A percentile compares a stretch with the other conserved stretches of the same genome.
Evolutionary conservation across 2,797 vertebrate genomes (phyloP).

Genomic region (Sebastes diploproa): DNA sequence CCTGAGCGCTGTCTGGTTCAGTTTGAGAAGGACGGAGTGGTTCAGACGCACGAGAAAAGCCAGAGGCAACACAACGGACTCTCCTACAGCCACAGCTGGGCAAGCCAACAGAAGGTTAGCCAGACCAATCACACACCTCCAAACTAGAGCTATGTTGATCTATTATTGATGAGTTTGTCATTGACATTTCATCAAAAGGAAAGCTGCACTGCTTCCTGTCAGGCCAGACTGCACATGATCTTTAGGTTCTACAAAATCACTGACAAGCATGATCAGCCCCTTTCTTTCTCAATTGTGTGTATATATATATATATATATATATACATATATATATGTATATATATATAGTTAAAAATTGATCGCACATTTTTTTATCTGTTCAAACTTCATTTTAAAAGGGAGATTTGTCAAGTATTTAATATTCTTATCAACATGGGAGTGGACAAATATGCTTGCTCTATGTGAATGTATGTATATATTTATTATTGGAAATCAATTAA

Average conservation of each 20-base stretch:
- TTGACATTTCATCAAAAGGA: not conserved
- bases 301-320: too few relatives aligned
- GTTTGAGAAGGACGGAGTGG: conserved; percentile 91
- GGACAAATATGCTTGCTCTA: too few relatives aligned
- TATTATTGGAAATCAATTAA: too few relatives aligned
- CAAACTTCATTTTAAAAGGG: too few relatives aligned
- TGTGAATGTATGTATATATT: too few relatives aligned
- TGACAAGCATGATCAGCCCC: not conserved
- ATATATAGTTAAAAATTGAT: too few relatives aligned
- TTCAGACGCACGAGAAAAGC: conserved; percentile 87
- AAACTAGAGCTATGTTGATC: not conserved
- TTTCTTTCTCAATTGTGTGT: not conserved
- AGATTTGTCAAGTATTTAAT: too few relatives aligned
- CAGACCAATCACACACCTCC: not conserved
- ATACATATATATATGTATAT: too few relatives aligned
- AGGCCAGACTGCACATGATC: not conserved
- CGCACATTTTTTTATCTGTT: too few relatives aligned
- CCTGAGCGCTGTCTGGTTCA: conserved; percentile 87
- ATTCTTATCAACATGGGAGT: too few relatives aligned
- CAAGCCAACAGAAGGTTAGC: conserved; percentile 85
- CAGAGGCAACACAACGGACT: conserved; percentile 74
- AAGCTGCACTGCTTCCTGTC: not conserved
- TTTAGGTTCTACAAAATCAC: not conserved
- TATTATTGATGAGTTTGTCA: not conserved
- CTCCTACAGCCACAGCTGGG: conserved; percentile 83